Evolutionary conservation across 2,888 invertebrate species (phyloP).

Genomic region (Diploptera punctata): DNA sequence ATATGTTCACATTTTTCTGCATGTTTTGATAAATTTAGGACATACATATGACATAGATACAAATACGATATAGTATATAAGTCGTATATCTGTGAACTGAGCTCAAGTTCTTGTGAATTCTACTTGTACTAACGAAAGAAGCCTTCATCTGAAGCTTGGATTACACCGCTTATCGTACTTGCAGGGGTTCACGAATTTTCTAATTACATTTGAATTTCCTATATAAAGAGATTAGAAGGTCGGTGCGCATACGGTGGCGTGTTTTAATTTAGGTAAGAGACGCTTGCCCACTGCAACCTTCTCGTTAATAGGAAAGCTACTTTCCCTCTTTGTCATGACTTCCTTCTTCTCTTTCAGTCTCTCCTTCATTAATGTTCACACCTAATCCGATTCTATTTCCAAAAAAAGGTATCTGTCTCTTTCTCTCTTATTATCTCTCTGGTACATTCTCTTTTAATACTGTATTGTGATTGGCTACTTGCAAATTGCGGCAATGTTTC

Average conservation of each 20-base stretch:
- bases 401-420: conserved; percentile 18
- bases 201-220: conserved; percentile 42
- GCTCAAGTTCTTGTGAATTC: neutral
- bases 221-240: conserved; percentile 40
- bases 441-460: neutral
- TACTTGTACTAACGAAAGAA: neutral
- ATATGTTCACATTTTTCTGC: too few relatives aligned
- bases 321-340: conserved; percentile 1
- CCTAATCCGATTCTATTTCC: conserved; percentile 39
- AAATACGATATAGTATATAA: too few relatives aligned
- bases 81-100: too few relatives aligned
- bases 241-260: conserved; percentile 25
- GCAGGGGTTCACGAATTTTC: conserved; percentile 31
- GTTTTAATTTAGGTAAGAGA: conserved; percentile 40
- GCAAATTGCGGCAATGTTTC: conserved; percentile 35
- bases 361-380: conserved; percentile 35
- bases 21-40: too few relatives aligned
- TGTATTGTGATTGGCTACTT: conserved; percentile 35
- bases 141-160: neutral
- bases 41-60: too few relatives aligned
- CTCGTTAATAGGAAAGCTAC: conserved; percentile 29
- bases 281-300: conserved; percentile 12
- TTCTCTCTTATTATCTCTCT: neutral
- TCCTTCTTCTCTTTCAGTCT: conserved; percentile 3
- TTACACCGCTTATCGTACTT: conserved; percentile 30